Conservation (phyloP, 2,797 vertebrate species). For the Peromyscus eremicus region DNA sequence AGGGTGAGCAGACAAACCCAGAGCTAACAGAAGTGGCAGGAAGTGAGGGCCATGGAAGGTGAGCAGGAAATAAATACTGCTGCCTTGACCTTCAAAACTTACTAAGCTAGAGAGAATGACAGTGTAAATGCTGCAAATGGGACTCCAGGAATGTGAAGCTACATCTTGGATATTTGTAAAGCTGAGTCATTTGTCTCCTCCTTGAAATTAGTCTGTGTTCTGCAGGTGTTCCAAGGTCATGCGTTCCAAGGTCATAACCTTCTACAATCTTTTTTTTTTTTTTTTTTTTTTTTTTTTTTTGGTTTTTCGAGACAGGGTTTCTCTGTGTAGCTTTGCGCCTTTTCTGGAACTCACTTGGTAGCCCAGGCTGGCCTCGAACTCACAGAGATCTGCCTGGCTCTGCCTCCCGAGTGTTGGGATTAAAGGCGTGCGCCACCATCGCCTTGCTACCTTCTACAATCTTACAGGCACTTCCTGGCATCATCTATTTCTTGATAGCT, state of each 20-base stretch:
- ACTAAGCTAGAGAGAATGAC: not conserved
- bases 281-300: too few species aligned
- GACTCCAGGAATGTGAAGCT: not conserved
- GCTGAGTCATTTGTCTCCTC: not conserved
- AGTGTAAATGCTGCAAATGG: not conserved
- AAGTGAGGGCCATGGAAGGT: not conserved
- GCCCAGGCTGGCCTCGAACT: too few species aligned
- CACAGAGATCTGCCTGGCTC: too few species aligned
- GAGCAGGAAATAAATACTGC: slow-evolving; percentile 24
- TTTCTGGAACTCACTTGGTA: too few species aligned
- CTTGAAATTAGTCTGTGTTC: not conserved
- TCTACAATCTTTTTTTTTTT: too few species aligned
- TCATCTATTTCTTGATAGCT: not conserved
- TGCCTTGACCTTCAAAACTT: slow-evolving; percentile 48
- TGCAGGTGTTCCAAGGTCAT: not conserved
- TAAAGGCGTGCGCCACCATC: too few species aligned
- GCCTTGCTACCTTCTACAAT: not conserved
- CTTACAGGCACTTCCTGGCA: not conserved
- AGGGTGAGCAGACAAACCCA: not conserved
- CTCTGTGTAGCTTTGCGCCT: too few species aligned
- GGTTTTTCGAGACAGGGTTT: too few species aligned
- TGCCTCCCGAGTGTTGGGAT: too few species aligned
- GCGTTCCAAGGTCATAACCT: too few species aligned
- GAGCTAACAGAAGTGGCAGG: slow-evolving; percentile 20
- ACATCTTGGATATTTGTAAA: not conserved